Conservation (phyloP, 2,797 vertebrate species). For the Staurois parvus region DNA sequence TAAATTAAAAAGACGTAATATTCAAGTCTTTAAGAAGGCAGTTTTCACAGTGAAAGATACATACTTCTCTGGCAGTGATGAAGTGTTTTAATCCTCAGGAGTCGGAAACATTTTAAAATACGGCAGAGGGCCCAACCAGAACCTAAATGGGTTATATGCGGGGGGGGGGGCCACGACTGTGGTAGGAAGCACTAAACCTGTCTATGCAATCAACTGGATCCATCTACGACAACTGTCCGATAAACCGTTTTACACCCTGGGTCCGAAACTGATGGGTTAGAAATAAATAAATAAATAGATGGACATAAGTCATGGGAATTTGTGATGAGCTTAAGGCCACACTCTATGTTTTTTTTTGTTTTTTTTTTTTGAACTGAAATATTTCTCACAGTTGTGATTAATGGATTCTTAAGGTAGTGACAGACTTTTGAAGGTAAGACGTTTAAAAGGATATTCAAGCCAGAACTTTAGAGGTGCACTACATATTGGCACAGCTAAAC, state of each 20-base stretch:
- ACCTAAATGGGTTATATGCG: background rate
- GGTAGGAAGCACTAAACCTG: conserved; percentile 56
- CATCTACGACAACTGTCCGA: background rate
- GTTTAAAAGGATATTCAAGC: conserved; percentile 7
- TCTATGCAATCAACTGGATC: conserved; percentile 1
- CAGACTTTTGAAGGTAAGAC: conserved; percentile 4
- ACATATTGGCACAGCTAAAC: background rate
- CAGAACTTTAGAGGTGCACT: background rate
- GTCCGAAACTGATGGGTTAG: conserved; percentile 14
- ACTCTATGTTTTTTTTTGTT: conserved; percentile 37
- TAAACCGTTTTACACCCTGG: conserved; percentile 33
- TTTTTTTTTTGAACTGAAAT: conserved; percentile 12
- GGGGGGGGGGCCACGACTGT: background rate
- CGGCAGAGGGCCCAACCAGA: background rate
- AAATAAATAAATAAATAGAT: background rate
- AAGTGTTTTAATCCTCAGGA: background rate
- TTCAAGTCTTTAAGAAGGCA: conserved; percentile 60
- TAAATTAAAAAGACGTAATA: conserved; percentile 9
- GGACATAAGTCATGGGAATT: background rate
- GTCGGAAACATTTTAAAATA: conserved; percentile 10
- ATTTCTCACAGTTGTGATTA: conserved; percentile 25
- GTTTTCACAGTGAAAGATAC: conserved; percentile 59
- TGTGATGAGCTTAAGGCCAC: conserved; percentile 58
- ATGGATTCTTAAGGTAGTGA: conserved; percentile 26
- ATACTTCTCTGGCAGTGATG: conserved; percentile 56